Evolutionary conservation across 1,140 invertebrate genomes (phyloP), one percentile per base, ranked within the genome.

Genomic region (Dendroctonus ponderosae): DNA sequence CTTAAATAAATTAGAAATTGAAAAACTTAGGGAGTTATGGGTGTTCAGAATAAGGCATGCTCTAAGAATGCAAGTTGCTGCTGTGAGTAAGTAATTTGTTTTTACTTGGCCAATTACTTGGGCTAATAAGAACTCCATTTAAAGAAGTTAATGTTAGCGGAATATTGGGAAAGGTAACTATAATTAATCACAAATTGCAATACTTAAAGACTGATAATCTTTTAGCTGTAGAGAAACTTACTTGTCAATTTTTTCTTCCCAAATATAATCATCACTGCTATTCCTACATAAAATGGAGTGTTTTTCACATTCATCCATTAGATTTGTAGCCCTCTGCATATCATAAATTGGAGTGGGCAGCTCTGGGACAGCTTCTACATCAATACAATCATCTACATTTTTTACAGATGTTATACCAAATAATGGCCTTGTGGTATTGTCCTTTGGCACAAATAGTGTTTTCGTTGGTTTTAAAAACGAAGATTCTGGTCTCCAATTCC

Each of bases 251-350:
- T 81, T 82, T 9, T 86, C 85, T 74, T 91, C 89, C 89, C 89
- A 91, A 72, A 91, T 86, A 50, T 87, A 86, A 48, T 82, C 79
- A 8, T 84, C 81, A 26, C 82, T 80, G 65, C 85, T 84, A 7
- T 82, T 79, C 64, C 86, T 82, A n/a, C 84, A 83, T 71, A 87
- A 84, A 56, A 77, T 80, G 42, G 88, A 84, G 60, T 85, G 79
- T 42, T 83, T 81, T 69, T 90, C 85, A 78, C 88, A 89, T 71
- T 92, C 90, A 64, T 86, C 86, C 89, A 92, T 92, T 5, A 86
- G 67, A 68, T 82, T 80, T 39, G 82, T 82, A 7, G 86, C 84
- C 70, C 86, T 86, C 15, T 77, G 77, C n/a, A 84, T 75, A 77
- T 92, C 89, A 74, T 88, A 90, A 0, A 84, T 80, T 7, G 83